Base-by-base conservation (phyloP, 1,140 invertebrate genomes). In the Parasteatoda tepidariorum region DNA sequence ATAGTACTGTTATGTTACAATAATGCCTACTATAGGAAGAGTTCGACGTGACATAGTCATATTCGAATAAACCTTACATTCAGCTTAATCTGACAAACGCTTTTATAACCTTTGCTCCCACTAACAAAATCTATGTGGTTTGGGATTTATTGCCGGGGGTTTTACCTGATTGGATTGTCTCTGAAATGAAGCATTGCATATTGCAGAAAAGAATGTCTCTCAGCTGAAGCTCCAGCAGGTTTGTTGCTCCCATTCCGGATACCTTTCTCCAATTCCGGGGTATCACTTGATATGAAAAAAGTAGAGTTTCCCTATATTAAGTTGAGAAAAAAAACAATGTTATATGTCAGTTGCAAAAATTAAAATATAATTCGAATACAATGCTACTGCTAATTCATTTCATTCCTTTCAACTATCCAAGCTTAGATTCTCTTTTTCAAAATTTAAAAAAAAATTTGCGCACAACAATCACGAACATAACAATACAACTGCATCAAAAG, bases 291-390 rank as follows among this genome's bases (percentile, higher is more conserved):
- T 2, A 83, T 30, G 48, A 57, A 83, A 18, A 83, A 83, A 6
- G 81, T 83, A 0, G 81, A 83, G 30, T 83, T 83, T 22, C 81
- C 81, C 81, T 83, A 31, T n/a, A n/a, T n/a, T n/a, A n/a, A n/a
- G n/a, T 7, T 30, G 31, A 61, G 22, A 38, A 55, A 15, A 73
- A 54, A 48, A 61, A 74, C 1, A 73, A 11, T 13, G 11, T 0
- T n/a, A 18, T 41, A 13, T 68, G 31, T 4, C 15, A 41, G 33
- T 38, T 13, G n/a, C n/a, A n/a, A n/a, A n/a, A n/a, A n/a, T n/a
- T n/a, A n/a, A n/a, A n/a, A 64, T 30, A 64, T 7, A 22, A 7
- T 59, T 59, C 6, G 24, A 15, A 59, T 6, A 22, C 6, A 59
- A 22, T 22, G 1, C 1, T 6, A 18, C 41, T 18, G 41, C 6